These are phyloP conservation scores for Urocolius indicus DNA, from an alignment of 2,113 vertebrate genomes.

Conservation along the genomic window DNA sequence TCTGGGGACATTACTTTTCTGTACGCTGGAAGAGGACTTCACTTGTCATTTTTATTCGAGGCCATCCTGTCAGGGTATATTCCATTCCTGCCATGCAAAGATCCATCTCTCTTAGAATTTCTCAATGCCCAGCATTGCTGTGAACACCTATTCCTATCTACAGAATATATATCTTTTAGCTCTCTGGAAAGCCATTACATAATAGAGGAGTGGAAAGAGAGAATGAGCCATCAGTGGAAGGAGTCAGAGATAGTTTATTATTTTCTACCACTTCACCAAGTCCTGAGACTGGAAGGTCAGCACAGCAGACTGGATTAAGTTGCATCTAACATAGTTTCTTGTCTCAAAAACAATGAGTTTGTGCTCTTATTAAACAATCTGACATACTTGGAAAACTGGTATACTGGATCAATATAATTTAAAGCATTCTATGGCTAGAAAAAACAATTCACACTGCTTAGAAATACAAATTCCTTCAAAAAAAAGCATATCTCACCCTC, in stretches of 20 bases:
- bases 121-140: not conserved
- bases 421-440: not conserved
- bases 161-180: constrained; percentile 33
- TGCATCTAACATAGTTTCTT: not conserved
- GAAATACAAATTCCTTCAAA: not conserved
- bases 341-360: not conserved
- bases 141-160: constrained; percentile 13
- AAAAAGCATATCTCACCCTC: not conserved
- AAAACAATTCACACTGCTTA: not conserved
- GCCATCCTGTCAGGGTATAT: constrained; percentile 33
- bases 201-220: constrained; percentile 19
- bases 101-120: constrained; percentile 41
- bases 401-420: not conserved
- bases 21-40: not conserved
- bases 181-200: constrained; percentile 19
- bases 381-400: not conserved
- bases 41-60: constrained; percentile 45
- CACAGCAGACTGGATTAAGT: not conserved
- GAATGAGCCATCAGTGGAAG: constrained; percentile 34
- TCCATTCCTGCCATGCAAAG: not conserved
- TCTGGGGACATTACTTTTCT: not conserved
- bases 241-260: constrained; percentile 29
- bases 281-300: not conserved
- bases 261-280: not conserved
- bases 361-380: not conserved